Percentiles rank a stretch among this genome's conserved stretches.
phyloP scores from a whole-genome alignment of 1,140 invertebrate genomes.

The Monomorium pharaonis region DNA sequence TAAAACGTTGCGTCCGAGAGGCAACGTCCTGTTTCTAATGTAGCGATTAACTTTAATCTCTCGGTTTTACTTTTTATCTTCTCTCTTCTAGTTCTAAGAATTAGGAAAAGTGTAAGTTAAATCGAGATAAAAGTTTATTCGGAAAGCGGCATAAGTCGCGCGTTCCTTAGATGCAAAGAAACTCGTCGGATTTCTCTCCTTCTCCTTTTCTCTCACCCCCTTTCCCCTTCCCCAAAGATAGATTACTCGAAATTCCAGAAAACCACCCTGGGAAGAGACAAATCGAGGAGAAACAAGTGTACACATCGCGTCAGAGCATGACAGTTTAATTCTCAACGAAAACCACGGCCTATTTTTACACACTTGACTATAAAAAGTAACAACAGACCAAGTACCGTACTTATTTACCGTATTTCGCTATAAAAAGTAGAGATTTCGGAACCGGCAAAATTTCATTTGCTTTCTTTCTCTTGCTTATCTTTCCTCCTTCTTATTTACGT shows the following conservation, averaged over 20 bases:
- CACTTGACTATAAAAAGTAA: conserved; percentile 73
- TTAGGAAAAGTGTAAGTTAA: not conserved
- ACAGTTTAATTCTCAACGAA: conserved; percentile 73
- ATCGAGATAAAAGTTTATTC: not conserved
- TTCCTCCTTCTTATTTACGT: not conserved
- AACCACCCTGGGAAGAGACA: not conserved
- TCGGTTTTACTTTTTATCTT: not conserved
- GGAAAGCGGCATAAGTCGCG: not conserved
- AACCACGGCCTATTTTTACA: conserved; percentile 70
- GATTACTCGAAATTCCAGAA: not conserved
- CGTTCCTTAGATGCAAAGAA: not conserved
- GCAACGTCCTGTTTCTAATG: not conserved
- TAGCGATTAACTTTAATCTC: too few species aligned
- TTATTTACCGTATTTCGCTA: conserved; percentile 65
- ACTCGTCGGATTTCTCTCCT: not conserved
- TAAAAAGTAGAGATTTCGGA: conserved; percentile 67
- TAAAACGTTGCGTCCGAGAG: not conserved
- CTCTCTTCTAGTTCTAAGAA: not conserved
- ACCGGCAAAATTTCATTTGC: conserved; percentile 33
- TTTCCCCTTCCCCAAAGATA: not conserved
- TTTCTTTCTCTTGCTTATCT: not conserved
- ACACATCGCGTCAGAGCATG: conserved; percentile 59
- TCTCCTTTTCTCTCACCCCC: not conserved
- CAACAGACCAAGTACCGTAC: conserved; percentile 62
- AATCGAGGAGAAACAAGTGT: conserved; percentile 21